A percentile compares a stretch with the other conserved stretches of the same genome.
Evolutionary conservation across 2,113 vertebrate genomes (phyloP).

Genomic region (Phaethornis superciliosus): DNA sequence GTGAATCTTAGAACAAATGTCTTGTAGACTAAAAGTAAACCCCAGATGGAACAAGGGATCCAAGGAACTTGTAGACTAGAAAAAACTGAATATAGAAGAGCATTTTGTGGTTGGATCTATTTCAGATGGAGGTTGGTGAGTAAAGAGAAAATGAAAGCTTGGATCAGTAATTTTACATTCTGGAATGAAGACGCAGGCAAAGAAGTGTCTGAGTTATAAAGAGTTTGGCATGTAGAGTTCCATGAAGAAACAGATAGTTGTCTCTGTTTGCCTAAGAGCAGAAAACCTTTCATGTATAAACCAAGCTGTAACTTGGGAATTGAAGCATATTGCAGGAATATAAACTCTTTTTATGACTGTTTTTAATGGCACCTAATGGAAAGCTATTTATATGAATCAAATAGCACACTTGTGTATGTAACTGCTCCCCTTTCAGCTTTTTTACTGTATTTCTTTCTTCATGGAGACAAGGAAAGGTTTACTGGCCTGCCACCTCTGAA

Average conservation of each 20-base stretch:
- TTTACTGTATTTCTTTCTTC: neutral
- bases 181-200: neutral
- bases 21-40: neutral
- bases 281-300: neutral
- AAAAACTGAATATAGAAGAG: neutral
- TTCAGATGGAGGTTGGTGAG: neutral
- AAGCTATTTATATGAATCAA: neutral
- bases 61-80: neutral
- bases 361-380: conserved; percentile 8
- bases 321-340: neutral
- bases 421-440: neutral
- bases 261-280: neutral
- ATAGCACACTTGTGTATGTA: neutral
- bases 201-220: neutral
- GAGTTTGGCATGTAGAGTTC: neutral
- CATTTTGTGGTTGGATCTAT: neutral
- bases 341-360: neutral
- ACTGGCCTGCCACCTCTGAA: neutral
- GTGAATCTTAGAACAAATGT: neutral
- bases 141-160: neutral
- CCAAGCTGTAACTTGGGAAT: neutral
- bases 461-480: neutral
- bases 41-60: neutral
- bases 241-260: neutral
- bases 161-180: neutral